Evolutionary conservation across 2,113 vertebrate genomes (phyloP).

Genomic region (Anoplopoma fimbria): DNA sequence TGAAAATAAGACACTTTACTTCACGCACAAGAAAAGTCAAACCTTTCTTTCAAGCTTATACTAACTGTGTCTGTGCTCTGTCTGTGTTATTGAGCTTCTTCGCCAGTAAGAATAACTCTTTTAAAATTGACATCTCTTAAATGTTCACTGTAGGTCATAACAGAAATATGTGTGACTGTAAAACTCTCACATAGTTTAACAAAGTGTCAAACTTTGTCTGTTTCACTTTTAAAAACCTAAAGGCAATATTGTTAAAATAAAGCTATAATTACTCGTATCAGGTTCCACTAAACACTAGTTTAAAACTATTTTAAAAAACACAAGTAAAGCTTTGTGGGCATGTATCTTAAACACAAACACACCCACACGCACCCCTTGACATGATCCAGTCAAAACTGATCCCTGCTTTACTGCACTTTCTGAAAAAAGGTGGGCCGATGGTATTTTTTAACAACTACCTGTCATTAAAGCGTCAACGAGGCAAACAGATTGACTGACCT

Average conservation of each 20-base stretch:
- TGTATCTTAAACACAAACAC: neutral
- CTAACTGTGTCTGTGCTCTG: neutral
- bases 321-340: neutral
- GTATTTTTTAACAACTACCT: neutral
- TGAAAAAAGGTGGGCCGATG: too few species aligned
- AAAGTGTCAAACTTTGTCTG: too few species aligned
- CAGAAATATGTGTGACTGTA: neutral
- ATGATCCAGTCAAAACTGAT: too few species aligned
- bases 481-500: conserved; percentile 72
- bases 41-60: neutral
- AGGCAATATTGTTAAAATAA: neutral
- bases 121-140: neutral
- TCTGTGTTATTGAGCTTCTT: neutral
- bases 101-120: neutral
- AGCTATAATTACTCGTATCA: neutral
- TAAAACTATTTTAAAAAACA: neutral
- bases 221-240: neutral
- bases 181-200: neutral
- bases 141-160: neutral
- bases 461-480: neutral
- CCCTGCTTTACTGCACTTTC: too few species aligned
- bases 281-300: neutral
- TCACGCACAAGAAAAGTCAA: neutral
- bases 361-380: too few species aligned
- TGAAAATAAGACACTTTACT: neutral